Conservation (phyloP, 2,888 invertebrate species). For the Chrysolina haemoptera region DNA sequence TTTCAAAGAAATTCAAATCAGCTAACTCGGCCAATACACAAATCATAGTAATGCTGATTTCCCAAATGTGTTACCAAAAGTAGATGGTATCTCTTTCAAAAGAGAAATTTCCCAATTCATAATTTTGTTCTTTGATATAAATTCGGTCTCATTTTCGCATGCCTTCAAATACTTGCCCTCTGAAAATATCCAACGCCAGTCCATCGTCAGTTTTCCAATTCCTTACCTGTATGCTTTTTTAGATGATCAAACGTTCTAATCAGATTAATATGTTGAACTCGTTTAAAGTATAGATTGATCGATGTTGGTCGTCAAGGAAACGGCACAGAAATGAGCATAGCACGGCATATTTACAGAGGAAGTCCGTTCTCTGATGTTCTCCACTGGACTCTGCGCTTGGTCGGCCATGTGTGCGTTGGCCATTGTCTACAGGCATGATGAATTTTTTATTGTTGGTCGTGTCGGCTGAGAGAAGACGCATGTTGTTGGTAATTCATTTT, state of each 20-base stretch:
- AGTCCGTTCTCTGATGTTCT: not conserved
- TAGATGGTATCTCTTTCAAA: no score
- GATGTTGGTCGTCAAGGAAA: conserved; percentile 42
- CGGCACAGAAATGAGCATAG: conserved; percentile 33
- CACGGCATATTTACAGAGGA: conserved; percentile 6
- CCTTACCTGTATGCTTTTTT: not conserved
- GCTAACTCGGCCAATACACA: no score
- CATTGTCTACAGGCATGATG: conserved; percentile 10
- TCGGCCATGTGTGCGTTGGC: conserved; percentile 15
- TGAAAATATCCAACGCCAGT: not conserved
- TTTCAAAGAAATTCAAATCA: no score
- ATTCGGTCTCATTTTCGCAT: no score
- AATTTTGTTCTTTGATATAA: no score
- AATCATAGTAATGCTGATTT: no score
- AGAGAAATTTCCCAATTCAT: no score
- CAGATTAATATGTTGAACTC: conserved; percentile 20
- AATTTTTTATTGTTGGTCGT: conserved; percentile 6
- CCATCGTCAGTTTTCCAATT: not conserved
- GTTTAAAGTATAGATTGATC: conserved; percentile 33
- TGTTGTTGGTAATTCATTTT: not conserved
- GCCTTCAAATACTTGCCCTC: no score
- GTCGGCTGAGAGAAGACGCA: conserved; percentile 4
- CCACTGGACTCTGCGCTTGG: conserved; percentile 18
- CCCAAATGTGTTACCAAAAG: no score
- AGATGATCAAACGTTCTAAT: conserved; percentile 11